These are phyloP conservation scores for Luffia ferchaultella DNA, from an alignment of 2,888 invertebrate genomes.

Conservation along the genomic window DNA sequence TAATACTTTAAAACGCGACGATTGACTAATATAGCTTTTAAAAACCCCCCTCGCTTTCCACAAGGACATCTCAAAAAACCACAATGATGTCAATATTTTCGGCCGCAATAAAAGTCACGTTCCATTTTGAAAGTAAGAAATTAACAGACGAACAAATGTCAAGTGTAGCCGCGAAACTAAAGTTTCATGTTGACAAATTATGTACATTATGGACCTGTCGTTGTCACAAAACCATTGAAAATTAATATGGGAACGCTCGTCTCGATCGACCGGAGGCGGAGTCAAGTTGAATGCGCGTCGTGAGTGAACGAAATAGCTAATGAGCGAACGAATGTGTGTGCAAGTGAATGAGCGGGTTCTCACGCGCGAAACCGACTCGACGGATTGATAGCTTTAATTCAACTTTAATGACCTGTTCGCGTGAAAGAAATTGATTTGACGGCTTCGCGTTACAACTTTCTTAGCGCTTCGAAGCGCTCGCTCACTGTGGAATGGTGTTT, in stretches of 20 bases:
- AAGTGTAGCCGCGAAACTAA: background rate
- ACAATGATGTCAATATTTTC: too few relatives aligned
- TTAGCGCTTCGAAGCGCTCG: slow-evolving; percentile 13
- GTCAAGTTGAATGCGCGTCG: slow-evolving; percentile 4
- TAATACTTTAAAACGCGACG: too few relatives aligned
- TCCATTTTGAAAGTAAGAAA: background rate
- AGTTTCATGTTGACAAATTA: slow-evolving; percentile 31
- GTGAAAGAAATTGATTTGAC: slow-evolving; percentile 63
- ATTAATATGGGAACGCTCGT: slow-evolving; percentile 55
- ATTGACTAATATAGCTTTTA: too few relatives aligned
- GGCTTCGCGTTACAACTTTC: slow-evolving; percentile 40
- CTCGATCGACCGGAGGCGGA: slow-evolving; percentile 38
- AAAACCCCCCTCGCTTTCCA: too few relatives aligned
- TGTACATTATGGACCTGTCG: slow-evolving; percentile 44
- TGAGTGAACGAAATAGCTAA: slow-evolving; percentile 18
- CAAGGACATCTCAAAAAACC: too few relatives aligned
- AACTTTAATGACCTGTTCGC: slow-evolving; percentile 58
- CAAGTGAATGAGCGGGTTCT: slow-evolving; percentile 37
- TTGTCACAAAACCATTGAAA: slow-evolving; percentile 33
- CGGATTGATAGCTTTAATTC: slow-evolving; percentile 51
- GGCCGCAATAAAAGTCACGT: background rate
- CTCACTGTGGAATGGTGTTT: background rate
- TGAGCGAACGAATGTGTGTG: slow-evolving; percentile 34
- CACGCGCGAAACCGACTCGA: slow-evolving; percentile 34
- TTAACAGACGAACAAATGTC: background rate